Evolutionary conservation across 2,797 vertebrate genomes (phyloP).

Genomic region (Pipistrellus pygmaeus): DNA sequence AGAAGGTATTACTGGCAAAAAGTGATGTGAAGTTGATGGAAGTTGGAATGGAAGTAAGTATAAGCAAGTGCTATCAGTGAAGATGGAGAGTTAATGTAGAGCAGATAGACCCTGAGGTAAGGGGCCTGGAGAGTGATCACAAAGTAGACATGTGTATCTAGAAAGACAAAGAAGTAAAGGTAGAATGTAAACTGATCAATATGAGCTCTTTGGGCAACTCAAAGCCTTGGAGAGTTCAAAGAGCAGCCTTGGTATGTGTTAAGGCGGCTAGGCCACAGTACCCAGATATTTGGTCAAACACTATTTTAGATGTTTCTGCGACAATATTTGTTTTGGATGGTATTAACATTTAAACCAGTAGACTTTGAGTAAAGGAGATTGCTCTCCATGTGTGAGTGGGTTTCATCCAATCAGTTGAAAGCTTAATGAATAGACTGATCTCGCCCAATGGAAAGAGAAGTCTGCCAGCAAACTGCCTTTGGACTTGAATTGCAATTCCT

Average conservation of each 20-base stretch:
- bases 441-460: neutral
- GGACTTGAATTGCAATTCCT: neutral
- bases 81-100: neutral
- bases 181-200: neutral
- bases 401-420: neutral
- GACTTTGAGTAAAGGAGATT: neutral
- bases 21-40: neutral
- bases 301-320: neutral
- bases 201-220: neutral
- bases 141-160: neutral
- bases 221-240: neutral
- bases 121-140: neutral
- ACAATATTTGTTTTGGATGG: neutral
- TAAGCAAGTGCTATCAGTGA: neutral
- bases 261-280: neutral
- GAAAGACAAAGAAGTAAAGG: neutral
- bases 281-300: neutral
- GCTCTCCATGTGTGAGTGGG: neutral
- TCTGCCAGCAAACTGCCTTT: neutral
- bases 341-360: neutral
- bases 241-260: neutral
- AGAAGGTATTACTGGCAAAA: neutral
- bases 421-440: neutral
- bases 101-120: neutral
- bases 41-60: neutral